Conservation (phyloP, 1,140 invertebrate species). For the Agraylea sexmaculata region DNA sequence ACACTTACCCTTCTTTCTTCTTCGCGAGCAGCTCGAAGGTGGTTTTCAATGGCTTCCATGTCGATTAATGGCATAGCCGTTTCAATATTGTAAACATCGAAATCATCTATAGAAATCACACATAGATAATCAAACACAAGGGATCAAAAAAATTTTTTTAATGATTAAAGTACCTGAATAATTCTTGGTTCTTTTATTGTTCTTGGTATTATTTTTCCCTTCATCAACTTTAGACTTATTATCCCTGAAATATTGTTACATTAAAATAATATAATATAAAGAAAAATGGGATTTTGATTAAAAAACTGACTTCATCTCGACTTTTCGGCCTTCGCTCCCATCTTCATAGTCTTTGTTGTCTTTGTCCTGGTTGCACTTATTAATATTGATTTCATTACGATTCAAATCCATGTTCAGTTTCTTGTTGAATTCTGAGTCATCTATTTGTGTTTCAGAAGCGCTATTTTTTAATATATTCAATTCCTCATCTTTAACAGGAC, state of each 20-base stretch:
- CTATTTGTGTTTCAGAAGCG: not conserved
- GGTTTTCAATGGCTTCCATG: slow-evolving; percentile 74
- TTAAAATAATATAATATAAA: too few species aligned
- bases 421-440: not conserved
- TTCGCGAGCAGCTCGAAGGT: slow-evolving; percentile 69
- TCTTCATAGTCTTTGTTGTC: not conserved
- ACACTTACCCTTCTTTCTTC: slow-evolving; percentile 67
- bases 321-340: too few species aligned
- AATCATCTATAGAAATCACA: slow-evolving; percentile 41
- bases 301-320: too few species aligned
- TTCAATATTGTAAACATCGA: slow-evolving; percentile 88
- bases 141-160: not conserved
- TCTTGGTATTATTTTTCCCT: not conserved
- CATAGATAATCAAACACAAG: not conserved
- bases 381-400: not conserved
- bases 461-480: too few species aligned
- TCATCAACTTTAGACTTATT: not conserved
- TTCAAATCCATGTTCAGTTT: not conserved
- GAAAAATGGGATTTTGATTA: too few species aligned
- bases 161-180: slow-evolving; percentile 3
- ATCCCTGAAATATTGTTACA: too few species aligned
- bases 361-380: not conserved
- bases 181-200: not conserved
- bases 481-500: not conserved
- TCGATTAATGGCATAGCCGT: slow-evolving; percentile 79